phyloP scores from a whole-genome alignment of 2,113 vertebrate genomes.

The Etheostoma cragini region DNA sequence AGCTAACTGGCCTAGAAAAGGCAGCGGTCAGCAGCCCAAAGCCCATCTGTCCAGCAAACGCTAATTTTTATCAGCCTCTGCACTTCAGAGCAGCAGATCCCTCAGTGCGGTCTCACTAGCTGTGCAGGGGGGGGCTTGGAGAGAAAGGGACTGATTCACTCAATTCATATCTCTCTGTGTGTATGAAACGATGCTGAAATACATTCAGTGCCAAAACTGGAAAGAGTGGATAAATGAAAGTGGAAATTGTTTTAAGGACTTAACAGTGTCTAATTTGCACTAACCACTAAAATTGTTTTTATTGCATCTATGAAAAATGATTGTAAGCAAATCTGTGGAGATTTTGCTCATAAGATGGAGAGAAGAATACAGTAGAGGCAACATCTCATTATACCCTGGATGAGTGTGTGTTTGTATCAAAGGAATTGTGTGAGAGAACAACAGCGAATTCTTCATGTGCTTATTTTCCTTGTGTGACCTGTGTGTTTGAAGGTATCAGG shows the following conservation, averaged over 20 bases:
- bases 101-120: conserved; percentile 46
- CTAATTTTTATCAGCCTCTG: conserved; percentile 69
- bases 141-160: conserved; percentile 58
- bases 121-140: conserved; percentile 37
- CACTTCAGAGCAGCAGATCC: conserved; percentile 48
- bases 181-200: conserved; percentile 37
- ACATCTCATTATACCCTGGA: conserved; percentile 54
- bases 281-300: conserved; percentile 54
- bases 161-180: conserved; percentile 59
- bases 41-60: conserved; percentile 48
- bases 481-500: conserved; percentile 14
- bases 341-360: conserved; percentile 46
- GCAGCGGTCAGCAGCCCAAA: conserved; percentile 65
- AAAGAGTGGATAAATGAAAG: conserved; percentile 56
- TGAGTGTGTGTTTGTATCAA: conserved; percentile 33
- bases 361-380: conserved; percentile 25
- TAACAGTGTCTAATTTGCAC: conserved; percentile 60
- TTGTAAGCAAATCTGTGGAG: conserved; percentile 54
- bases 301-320: conserved; percentile 56
- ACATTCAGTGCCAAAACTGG: conserved; percentile 51
- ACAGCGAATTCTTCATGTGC: conserved; percentile 56
- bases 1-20: conserved; percentile 67
- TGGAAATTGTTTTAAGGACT: conserved; percentile 67
- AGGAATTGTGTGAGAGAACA: conserved; percentile 1
- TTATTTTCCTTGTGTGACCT: conserved; percentile 44